Evolutionary conservation across 2,113 vertebrate species (phyloP).

Genomic region (Pseudopipra pipra): DNA sequence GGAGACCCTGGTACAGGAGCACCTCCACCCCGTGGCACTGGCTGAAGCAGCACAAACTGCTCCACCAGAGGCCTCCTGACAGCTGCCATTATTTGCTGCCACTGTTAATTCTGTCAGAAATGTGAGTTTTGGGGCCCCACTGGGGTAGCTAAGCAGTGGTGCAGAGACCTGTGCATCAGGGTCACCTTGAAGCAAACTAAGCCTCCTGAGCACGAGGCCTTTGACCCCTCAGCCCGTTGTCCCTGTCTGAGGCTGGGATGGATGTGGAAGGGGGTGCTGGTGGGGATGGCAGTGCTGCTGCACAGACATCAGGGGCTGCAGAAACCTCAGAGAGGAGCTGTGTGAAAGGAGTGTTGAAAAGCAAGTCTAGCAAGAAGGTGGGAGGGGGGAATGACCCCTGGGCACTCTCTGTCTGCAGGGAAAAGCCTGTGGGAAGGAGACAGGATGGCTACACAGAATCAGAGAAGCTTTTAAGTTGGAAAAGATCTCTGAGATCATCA

Average conservation of each 20-base stretch:
- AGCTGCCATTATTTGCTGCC: background rate
- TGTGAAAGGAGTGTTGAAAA: background rate
- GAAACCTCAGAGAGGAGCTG: background rate
- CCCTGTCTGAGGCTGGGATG: background rate
- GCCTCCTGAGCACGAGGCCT: background rate
- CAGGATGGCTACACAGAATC: background rate
- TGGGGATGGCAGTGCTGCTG: background rate
- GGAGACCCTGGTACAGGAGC: background rate
- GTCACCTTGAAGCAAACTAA: background rate
- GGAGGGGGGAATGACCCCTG: background rate
- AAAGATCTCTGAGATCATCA: background rate
- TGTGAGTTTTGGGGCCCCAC: background rate
- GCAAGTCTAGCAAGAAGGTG: background rate
- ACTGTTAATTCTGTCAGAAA: background rate
- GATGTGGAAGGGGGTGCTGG: accelerated
- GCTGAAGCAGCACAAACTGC: background rate
- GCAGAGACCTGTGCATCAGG: background rate
- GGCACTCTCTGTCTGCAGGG: background rate
- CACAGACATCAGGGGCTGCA: background rate
- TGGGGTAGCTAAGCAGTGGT: background rate
- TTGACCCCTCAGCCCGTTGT: background rate
- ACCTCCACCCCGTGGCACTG: background rate
- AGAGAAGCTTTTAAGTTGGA: background rate
- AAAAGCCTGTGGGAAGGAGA: background rate
- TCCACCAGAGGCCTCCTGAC: background rate